A percentile compares a stretch with the other conserved stretches of the same genome.
phyloP scores from a whole-genome alignment of 2,113 vertebrate species.

The Pseudopodoces humilis region DNA sequence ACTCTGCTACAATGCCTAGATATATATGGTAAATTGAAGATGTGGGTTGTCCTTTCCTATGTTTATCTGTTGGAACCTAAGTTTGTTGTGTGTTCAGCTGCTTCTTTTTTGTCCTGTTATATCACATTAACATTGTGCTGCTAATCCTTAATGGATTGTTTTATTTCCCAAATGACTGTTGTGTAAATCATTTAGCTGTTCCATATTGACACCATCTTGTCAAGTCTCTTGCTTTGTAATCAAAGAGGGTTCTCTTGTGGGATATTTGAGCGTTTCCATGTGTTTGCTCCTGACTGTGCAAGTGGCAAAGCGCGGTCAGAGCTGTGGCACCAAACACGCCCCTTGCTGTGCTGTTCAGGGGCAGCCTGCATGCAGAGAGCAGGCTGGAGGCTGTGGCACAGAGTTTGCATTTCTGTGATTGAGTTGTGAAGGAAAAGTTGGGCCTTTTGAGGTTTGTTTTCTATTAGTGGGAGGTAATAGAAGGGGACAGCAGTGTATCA shows the following conservation, averaged over 20 bases:
- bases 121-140: neutral
- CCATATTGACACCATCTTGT: neutral
- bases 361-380: neutral
- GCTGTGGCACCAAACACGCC: neutral
- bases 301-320: neutral
- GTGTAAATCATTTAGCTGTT: conserved; percentile 19
- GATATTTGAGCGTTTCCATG: neutral
- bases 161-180: neutral
- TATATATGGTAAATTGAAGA: neutral
- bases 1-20: neutral
- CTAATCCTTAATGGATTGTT: neutral
- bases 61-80: neutral
- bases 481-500: neutral
- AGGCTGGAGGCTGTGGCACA: neutral
- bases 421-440: neutral
- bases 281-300: neutral
- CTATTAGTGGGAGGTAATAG: neutral
- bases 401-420: neutral
- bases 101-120: neutral
- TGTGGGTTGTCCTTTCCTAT: neutral
- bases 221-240: neutral
- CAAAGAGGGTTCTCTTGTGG: neutral
- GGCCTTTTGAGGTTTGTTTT: neutral
- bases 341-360: neutral
- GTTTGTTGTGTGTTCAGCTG: conserved; percentile 5